These are phyloP conservation scores for Coelogynopora nodosa DNA, from an alignment of 2,888 invertebrate species.

Conservation along the genomic window DNA sequence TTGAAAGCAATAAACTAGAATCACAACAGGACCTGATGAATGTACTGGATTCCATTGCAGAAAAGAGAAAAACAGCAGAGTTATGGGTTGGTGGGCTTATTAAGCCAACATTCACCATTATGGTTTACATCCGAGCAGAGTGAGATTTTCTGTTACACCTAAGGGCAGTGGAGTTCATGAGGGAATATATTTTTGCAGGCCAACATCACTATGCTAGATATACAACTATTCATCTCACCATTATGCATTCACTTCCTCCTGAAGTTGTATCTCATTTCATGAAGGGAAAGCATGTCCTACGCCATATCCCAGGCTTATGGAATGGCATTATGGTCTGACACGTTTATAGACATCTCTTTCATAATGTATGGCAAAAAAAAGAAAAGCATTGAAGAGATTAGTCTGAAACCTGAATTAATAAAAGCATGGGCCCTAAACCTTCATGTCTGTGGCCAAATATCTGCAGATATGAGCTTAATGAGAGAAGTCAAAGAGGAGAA, in stretches of 20 bases:
- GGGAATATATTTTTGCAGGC: constrained; percentile 51
- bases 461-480: neutral
- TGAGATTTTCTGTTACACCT: constrained; percentile 49
- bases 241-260: too few species aligned
- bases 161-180: too few species aligned
- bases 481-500: neutral
- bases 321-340: constrained; percentile 51
- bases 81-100: constrained; percentile 48
- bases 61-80: constrained; percentile 37
- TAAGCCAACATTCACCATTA: constrained; percentile 48
- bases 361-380: constrained; percentile 50
- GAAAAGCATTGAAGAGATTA: constrained; percentile 51
- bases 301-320: constrained; percentile 49
- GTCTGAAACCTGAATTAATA: constrained; percentile 45
- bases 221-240: too few species aligned
- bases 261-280: too few species aligned
- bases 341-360: constrained; percentile 51
- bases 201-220: too few species aligned
- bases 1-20: neutral
- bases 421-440: constrained; percentile 17
- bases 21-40: constrained; percentile 48
- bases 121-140: constrained; percentile 49
- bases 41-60: constrained; percentile 43
- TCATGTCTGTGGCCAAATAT: constrained; percentile 17
- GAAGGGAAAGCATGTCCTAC: constrained; percentile 51